phyloP scores from a whole-genome alignment of 2,797 vertebrate species.

The Pangasius krempfi region DNA sequence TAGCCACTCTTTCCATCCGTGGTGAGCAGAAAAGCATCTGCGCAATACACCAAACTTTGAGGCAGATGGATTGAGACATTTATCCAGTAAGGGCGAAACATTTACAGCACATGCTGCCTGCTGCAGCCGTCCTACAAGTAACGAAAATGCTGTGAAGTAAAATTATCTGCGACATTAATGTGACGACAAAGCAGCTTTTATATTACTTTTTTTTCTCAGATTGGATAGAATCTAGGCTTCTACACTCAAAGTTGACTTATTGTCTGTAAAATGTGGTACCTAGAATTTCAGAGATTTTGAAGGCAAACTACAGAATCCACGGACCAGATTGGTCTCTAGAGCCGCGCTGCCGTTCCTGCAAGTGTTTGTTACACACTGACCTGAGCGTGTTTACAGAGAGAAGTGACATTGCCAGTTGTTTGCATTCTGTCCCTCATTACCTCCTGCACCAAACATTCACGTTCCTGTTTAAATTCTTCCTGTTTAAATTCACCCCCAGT shows the following conservation, averaged over 20 bases:
- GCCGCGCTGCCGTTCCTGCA: not conserved
- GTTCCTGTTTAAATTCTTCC: not conserved
- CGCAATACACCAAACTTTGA: not conserved
- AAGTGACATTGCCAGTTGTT: not conserved
- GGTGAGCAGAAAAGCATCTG: not conserved
- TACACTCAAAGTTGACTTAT: not conserved
- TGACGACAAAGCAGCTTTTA: not conserved
- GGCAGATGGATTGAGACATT: not conserved
- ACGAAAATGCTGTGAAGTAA: not conserved
- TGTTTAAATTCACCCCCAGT: constrained; percentile 8
- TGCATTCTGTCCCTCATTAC: not conserved
- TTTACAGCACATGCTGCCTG: not conserved
- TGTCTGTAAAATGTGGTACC: not conserved
- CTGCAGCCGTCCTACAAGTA: not conserved
- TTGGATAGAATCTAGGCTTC: not conserved
- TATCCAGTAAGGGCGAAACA: not conserved
- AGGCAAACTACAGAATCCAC: not conserved
- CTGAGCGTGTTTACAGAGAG: not conserved
- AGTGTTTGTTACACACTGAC: not conserved
- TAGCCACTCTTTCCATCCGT: not conserved
- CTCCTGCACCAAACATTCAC: not conserved
- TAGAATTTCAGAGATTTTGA: not conserved
- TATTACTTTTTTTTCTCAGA: not conserved
- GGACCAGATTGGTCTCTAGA: not conserved
- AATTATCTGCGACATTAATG: not conserved